Conservation (phyloP, 2,888 invertebrate species). For the Labia minor region DNA sequence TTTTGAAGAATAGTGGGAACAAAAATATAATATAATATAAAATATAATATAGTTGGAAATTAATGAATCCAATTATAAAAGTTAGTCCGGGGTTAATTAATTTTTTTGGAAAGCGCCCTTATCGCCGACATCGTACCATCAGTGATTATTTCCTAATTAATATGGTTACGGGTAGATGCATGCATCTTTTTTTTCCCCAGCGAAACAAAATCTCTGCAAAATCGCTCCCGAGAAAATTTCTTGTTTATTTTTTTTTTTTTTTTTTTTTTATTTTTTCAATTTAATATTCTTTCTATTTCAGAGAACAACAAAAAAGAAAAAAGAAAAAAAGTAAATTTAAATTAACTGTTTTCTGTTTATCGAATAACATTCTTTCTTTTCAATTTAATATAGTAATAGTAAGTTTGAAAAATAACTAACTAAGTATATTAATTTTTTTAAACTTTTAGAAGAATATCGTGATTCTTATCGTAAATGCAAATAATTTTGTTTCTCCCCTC, state of each 20-base stretch:
- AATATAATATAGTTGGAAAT: no score
- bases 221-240: neutral
- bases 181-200: constrained; percentile 7
- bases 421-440: neutral
- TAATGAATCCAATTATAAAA: neutral
- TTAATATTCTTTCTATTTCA: neutral
- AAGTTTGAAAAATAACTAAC: no score
- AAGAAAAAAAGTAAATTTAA: neutral
- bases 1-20: neutral
- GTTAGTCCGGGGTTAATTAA: neutral
- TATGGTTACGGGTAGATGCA: neutral
- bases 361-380: no score
- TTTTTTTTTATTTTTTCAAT: no score
- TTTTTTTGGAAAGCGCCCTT: neutral
- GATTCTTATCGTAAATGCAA: neutral
- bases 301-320: no score
- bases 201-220: constrained; percentile 7
- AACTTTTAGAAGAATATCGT: neutral
- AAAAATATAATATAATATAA: neutral
- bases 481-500: neutral
- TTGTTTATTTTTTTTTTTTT: neutral
- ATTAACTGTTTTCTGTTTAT: neutral
- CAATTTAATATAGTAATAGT: no score
- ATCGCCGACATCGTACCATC: neutral
- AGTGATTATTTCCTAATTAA: constrained; percentile 1